Base-by-base conservation (phyloP, 2,113 vertebrate genomes). In the Cochlearius cochlearius region DNA sequence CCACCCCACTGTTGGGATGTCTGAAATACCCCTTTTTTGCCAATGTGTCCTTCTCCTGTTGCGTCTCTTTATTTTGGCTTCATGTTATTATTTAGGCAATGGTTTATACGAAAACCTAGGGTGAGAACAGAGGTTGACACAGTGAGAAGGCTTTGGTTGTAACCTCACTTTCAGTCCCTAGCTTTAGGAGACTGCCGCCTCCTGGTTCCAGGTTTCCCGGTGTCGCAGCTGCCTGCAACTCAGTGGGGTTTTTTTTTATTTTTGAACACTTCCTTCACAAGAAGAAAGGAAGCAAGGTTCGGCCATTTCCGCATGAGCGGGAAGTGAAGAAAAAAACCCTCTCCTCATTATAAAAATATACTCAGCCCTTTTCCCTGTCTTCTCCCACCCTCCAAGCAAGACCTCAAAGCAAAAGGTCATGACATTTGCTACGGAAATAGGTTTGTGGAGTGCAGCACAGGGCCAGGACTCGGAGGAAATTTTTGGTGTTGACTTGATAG, bases 1-100 rank as follows among this genome's bases (percentile, higher is more conserved):
- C 36, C 4, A 22, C 11, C 5, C 12, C n/a, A 4, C 45, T 0
- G 0, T 0, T 15, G 15, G 22, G 10, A 4, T 53, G 59, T 10
- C 15, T 4, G 5, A 64, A 89, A 85, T n/a, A 49, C 1, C 13
- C 15, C 10, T 15, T 82, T 66, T 72, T 52, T 58, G 20, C 17
- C 47, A 58, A 36, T 20, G 25, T 2, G 7, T 26, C 41, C 38
- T 63, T 71, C 56, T 91, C 50, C 56, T 38, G 15, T 56, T 88
- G 38, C 63, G 86, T 76, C 49, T 56, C 23, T 36, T 90, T 78
- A 45, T 15, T 10, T 52, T 53, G 8, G n/a, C 45, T 66, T 80
- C 26, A 6, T 21, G 6, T 13, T 38, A 47, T 69, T 92, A 55
- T 15, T 90, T 74, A 76, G 59, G 72, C 32, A 86, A 50, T 9